Conservation (phyloP, 2,797 vertebrate genomes). For the Sternotherus odoratus region DNA sequence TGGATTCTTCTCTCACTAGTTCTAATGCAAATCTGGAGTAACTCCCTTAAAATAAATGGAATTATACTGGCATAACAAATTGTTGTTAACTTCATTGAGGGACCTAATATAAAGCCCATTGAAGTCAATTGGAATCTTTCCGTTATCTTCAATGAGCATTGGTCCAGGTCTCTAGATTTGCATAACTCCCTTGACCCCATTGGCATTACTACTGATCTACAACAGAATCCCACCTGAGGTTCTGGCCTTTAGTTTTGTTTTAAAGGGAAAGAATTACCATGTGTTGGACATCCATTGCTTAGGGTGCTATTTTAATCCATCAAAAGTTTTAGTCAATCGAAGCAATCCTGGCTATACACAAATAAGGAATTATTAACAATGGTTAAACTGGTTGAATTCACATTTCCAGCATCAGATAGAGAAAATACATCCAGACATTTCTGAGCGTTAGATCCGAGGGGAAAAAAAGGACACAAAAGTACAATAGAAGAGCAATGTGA, state of each 20-base stretch:
- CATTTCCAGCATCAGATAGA: background rate
- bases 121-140: background rate
- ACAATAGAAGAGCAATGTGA: background rate
- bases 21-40: conserved; percentile 40
- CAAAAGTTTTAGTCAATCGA: conserved; percentile 16
- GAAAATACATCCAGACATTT: background rate
- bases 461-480: background rate
- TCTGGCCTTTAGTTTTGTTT: background rate
- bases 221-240: background rate
- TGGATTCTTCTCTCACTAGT: background rate
- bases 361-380: background rate
- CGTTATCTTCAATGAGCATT: background rate
- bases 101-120: fast-evolving
- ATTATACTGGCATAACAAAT: background rate
- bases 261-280: background rate
- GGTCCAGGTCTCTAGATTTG: background rate
- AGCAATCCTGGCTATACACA: background rate
- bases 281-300: background rate
- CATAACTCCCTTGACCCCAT: background rate
- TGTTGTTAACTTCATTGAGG: background rate
- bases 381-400: background rate
- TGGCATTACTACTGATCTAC: conserved; percentile 5
- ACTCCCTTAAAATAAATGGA: background rate
- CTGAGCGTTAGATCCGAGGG: background rate
- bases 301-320: background rate